These are phyloP conservation scores for Melanotaenia parkinsoni DNA, from an alignment of 2,797 vertebrate species.

Conservation along the genomic window DNA sequence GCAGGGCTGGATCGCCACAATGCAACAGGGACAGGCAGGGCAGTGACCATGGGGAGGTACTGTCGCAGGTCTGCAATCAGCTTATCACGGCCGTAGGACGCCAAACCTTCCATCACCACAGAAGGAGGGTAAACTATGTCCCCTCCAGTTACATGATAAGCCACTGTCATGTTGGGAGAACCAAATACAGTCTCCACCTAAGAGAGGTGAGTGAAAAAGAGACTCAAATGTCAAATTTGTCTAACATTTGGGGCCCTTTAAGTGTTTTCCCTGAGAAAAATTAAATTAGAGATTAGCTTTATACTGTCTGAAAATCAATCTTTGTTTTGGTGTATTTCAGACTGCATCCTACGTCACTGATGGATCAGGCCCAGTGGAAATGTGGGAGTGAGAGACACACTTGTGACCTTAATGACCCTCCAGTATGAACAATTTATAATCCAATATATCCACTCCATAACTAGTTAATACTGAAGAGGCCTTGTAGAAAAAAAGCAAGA, in stretches of 20 bases:
- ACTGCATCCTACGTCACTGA: too few relatives aligned
- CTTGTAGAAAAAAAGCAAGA: too few relatives aligned
- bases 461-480: too few relatives aligned
- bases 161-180: slow-evolving; percentile 91
- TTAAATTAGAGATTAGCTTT: background rate
- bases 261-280: background rate
- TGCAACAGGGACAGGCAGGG: slow-evolving; percentile 86
- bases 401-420: too few relatives aligned
- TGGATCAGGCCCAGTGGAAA: too few relatives aligned
- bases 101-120: slow-evolving; percentile 86
- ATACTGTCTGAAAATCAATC: too few relatives aligned
- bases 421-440: too few relatives aligned
- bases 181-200: slow-evolving; percentile 86
- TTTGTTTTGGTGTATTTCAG: too few relatives aligned
- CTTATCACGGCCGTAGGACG: slow-evolving; percentile 87
- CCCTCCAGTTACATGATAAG: slow-evolving; percentile 89
- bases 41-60: slow-evolving; percentile 89
- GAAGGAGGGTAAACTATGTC: slow-evolving; percentile 89
- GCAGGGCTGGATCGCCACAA: slow-evolving; percentile 88
- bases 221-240: background rate
- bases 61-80: slow-evolving; percentile 91
- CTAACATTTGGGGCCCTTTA: background rate
- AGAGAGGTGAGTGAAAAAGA: slow-evolving; percentile 10
- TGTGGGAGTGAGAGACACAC: too few relatives aligned
- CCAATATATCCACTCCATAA: too few relatives aligned